Percentiles rank a stretch among this genome's conserved stretches.
These are phyloP conservation scores for Siniperca knerii DNA, from an alignment of 2,113 vertebrate genomes.

Conservation along the genomic window DNA sequence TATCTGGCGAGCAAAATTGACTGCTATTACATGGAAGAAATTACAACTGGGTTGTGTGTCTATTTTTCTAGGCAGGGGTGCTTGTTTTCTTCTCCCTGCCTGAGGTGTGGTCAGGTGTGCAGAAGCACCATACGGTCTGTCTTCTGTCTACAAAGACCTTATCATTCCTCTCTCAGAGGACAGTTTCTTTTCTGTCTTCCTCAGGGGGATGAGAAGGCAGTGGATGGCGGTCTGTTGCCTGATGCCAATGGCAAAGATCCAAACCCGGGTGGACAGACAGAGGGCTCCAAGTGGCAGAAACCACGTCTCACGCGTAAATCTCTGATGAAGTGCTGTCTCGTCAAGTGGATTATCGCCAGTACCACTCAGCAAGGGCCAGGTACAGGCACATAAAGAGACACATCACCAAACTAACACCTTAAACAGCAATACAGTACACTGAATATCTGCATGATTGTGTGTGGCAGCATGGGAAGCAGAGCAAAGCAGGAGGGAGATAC, in stretches of 20 bases:
- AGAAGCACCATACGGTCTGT: background rate
- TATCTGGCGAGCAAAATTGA: too few species aligned
- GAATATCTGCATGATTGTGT: constrained; percentile 3
- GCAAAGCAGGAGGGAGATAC: constrained; percentile 2
- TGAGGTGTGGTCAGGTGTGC: background rate
- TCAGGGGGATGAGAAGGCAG: constrained; percentile 83
- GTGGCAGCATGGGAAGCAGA: constrained; percentile 12
- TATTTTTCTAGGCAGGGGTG: too few species aligned
- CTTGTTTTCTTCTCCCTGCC: background rate
- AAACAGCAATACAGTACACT: background rate
- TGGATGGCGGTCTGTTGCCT: constrained; percentile 85
- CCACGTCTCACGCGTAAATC: constrained; percentile 86
- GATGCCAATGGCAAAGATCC: constrained; percentile 83
- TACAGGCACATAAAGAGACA: constrained; percentile 37
- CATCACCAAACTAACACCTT: background rate
- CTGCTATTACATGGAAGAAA: too few species aligned
- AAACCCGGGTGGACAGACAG: constrained; percentile 74
- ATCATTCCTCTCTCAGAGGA: constrained; percentile 15
- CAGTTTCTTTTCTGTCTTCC: constrained; percentile 24
- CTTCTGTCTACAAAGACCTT: background rate
- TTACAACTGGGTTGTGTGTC: background rate
- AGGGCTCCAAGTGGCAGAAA: constrained; percentile 87
- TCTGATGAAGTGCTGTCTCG: constrained; percentile 91
- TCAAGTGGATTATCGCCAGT: constrained; percentile 92
- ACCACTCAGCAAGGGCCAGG: constrained; percentile 88